Conservation (phyloP, 2,888 invertebrate species). For the Agriopis marginaria region DNA sequence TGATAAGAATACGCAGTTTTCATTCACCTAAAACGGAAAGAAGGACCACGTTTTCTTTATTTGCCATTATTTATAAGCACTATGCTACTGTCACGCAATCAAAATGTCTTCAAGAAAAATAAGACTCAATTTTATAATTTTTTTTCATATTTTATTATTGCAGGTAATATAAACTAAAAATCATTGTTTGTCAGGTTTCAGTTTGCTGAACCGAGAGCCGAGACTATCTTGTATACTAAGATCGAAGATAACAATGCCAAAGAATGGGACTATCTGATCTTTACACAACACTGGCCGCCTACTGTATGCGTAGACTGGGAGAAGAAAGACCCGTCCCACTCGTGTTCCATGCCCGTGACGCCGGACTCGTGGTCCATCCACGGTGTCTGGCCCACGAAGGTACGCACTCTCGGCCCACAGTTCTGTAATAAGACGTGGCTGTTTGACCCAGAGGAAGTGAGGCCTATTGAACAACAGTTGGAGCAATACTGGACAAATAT, state of each 20-base stretch:
- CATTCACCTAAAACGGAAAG: too few species aligned
- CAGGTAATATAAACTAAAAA: neutral
- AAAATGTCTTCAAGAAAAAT: too few species aligned
- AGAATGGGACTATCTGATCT: constrained; percentile 92
- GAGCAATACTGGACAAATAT: constrained; percentile 91
- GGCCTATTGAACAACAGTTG: constrained; percentile 85
- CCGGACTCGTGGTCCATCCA: constrained; percentile 91
- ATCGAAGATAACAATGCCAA: constrained; percentile 42
- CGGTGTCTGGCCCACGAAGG: constrained; percentile 93
- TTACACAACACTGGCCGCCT: constrained; percentile 92
- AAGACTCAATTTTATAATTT: too few species aligned
- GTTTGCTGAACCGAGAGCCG: constrained; percentile 8
- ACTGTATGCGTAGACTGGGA: constrained; percentile 90
- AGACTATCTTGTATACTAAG: neutral
- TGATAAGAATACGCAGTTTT: too few species aligned
- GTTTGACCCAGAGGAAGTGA: constrained; percentile 88
- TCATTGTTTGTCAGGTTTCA: constrained; percentile 19
- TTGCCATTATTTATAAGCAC: too few species aligned
- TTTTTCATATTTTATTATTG: too few species aligned
- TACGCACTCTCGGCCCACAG: constrained; percentile 88
- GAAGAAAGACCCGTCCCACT: constrained; percentile 84
- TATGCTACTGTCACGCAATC: too few species aligned
- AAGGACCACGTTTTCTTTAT: too few species aligned
- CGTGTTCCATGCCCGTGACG: constrained; percentile 88
- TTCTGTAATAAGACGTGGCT: constrained; percentile 90